phyloP scores from a whole-genome alignment of 2,888 invertebrate species.

The Epistrophe grossulariae region DNA sequence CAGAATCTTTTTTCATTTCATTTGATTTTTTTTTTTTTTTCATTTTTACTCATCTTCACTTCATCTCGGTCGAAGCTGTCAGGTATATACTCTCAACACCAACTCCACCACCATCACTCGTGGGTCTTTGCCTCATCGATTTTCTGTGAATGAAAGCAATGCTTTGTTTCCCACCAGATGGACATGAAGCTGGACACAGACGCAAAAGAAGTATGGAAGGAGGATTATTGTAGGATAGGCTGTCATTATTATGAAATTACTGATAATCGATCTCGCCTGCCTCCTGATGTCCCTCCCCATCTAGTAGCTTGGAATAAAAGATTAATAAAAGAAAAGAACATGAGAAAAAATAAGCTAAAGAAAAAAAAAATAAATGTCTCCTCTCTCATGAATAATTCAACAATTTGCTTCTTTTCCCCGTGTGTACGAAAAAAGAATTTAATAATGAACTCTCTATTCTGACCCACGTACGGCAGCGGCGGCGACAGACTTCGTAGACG shows the following conservation, averaged over 20 bases:
- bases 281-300: conserved; percentile 14
- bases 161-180: conserved; percentile 67
- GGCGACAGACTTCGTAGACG: conserved; percentile 51
- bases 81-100: conserved; percentile 11
- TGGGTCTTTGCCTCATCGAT: conserved; percentile 54
- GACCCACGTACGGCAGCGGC: conserved; percentile 62
- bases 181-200: conserved; percentile 15
- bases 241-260: conserved; percentile 75
- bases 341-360: conserved; percentile 38
- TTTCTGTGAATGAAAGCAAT: conserved; percentile 69
- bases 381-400: conserved; percentile 75
- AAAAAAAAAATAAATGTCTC: conserved; percentile 69
- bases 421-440: conserved; percentile 72
- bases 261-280: conserved; percentile 71
- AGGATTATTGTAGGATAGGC: conserved; percentile 40
- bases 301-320: conserved; percentile 50
- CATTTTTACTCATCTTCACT: conserved; percentile 8
- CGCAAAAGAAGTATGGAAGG: not conserved
- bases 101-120: conserved; percentile 21
- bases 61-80: conserved; percentile 56
- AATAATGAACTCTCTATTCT: conserved; percentile 74
- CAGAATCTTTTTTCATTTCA: conserved; percentile 28
- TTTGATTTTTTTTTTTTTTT: not conserved
- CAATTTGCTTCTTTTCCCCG: conserved; percentile 68
- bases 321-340: conserved; percentile 65